These are phyloP conservation scores for Bovichtus diacanthus DNA, from an alignment of 2,797 vertebrate genomes.

Conservation along the genomic window DNA sequence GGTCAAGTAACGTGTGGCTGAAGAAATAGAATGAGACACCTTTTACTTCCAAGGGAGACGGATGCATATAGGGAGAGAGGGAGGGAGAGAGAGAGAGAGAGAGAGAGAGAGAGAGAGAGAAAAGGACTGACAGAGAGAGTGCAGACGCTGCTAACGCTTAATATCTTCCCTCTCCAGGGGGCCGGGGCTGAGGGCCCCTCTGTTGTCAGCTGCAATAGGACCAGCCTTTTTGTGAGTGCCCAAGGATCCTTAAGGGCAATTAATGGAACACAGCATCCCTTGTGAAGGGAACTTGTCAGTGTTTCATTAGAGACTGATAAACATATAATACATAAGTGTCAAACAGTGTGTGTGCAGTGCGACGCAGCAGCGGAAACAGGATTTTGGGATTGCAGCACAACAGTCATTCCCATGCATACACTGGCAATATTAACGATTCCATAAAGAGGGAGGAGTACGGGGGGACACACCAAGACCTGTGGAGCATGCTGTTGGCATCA, in stretches of 20 bases:
- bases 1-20: slow-evolving; percentile 71
- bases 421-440: slow-evolving; percentile 74
- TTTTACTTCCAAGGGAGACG: slow-evolving; percentile 67
- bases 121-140: slow-evolving; percentile 60
- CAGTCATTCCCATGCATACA: slow-evolving; percentile 71
- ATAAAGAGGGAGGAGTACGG: slow-evolving; percentile 40
- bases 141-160: slow-evolving; percentile 80
- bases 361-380: slow-evolving; percentile 54
- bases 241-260: slow-evolving; percentile 85
- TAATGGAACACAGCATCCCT: slow-evolving; percentile 83
- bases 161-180: slow-evolving; percentile 84
- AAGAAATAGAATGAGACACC: slow-evolving; percentile 79
- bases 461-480: slow-evolving; percentile 34
- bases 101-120: slow-evolving; percentile 42
- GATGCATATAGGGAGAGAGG: slow-evolving; percentile 56
- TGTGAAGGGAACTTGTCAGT: slow-evolving; percentile 81
- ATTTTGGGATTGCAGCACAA: slow-evolving; percentile 73
- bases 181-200: slow-evolving; percentile 72
- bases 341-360: slow-evolving; percentile 71
- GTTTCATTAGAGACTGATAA: slow-evolving; percentile 87
- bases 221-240: slow-evolving; percentile 78
- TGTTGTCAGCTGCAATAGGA: slow-evolving; percentile 83
- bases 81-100: slow-evolving; percentile 9
- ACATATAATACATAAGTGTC: slow-evolving; percentile 84
- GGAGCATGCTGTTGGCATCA: slow-evolving; percentile 33